These are phyloP conservation scores for Lycorma delicatula DNA, from an alignment of 1,140 invertebrate genomes.

Conservation along the genomic window DNA sequence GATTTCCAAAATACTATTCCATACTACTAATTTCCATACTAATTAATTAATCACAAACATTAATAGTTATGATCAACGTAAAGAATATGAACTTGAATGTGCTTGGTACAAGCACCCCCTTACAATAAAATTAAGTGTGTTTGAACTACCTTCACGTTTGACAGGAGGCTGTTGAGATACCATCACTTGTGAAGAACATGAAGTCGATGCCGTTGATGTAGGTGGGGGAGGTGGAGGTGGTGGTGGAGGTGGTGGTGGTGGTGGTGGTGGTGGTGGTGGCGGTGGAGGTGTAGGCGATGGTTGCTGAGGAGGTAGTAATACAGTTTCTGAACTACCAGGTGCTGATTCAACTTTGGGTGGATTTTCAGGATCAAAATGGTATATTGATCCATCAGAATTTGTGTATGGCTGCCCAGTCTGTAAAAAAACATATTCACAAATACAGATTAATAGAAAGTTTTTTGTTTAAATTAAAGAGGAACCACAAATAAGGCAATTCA, in stretches of 20 bases:
- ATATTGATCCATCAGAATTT: constrained; percentile 58
- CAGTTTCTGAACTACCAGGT: not conserved
- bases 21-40: not conserved
- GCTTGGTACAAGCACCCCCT: too few relatives aligned
- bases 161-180: not conserved
- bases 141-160: not conserved
- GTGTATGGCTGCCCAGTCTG: constrained; percentile 52
- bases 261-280: not conserved
- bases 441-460: too few relatives aligned
- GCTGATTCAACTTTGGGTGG: constrained; percentile 30
- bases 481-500: too few relatives aligned
- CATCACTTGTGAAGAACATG: too few relatives aligned
- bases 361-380: constrained; percentile 64
- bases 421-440: constrained; percentile 15
- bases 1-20: not conserved
- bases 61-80: not conserved
- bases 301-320: not conserved
- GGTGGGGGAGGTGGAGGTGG: not conserved
- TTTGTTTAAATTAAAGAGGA: too few relatives aligned
- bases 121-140: too few relatives aligned
- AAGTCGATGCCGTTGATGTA: not conserved
- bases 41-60: not conserved
- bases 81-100: too few relatives aligned
- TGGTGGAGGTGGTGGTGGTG: not conserved
- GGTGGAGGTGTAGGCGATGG: not conserved